phyloP scores from a whole-genome alignment of 2,113 vertebrate genomes.

The Raja brachyura region DNA sequence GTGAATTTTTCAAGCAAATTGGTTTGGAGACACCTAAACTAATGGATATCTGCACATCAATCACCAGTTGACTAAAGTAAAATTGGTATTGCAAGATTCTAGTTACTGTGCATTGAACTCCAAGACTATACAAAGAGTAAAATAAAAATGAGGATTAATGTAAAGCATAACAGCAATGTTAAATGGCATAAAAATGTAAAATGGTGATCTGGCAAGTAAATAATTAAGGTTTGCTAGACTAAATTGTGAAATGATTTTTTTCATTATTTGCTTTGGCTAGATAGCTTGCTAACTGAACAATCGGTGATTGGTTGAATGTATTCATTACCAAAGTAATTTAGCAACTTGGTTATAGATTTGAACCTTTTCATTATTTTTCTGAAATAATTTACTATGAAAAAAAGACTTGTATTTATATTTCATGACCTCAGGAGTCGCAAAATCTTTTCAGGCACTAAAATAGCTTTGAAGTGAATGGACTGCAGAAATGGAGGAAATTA shows the following conservation, averaged over 20 bases:
- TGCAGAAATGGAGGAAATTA: background rate
- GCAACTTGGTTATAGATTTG: slow-evolving; percentile 1
- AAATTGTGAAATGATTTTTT: background rate
- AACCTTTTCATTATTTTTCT: background rate
- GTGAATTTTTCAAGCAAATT: background rate
- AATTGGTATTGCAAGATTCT: background rate
- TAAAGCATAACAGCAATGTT: slow-evolving; percentile 3
- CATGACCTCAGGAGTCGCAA: background rate
- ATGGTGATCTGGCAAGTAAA: slow-evolving; percentile 13
- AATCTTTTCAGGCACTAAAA: background rate
- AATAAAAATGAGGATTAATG: background rate
- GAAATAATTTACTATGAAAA: background rate
- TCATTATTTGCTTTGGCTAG: slow-evolving; percentile 19
- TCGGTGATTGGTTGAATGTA: background rate
- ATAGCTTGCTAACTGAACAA: slow-evolving; percentile 8
- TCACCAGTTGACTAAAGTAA: background rate
- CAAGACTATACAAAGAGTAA: background rate
- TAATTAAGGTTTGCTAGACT: background rate
- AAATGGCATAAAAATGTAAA: background rate
- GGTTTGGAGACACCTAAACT: background rate
- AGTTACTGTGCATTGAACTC: background rate
- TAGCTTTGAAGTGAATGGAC: background rate
- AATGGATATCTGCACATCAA: background rate
- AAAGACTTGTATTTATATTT: slow-evolving; percentile 9
- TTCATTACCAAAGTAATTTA: background rate